A percentile compares a stretch with the other conserved stretches of the same genome.
These are phyloP conservation scores for Smutsia gigantea DNA, from an alignment of 2,797 vertebrate species.

Conservation along the genomic window DNA sequence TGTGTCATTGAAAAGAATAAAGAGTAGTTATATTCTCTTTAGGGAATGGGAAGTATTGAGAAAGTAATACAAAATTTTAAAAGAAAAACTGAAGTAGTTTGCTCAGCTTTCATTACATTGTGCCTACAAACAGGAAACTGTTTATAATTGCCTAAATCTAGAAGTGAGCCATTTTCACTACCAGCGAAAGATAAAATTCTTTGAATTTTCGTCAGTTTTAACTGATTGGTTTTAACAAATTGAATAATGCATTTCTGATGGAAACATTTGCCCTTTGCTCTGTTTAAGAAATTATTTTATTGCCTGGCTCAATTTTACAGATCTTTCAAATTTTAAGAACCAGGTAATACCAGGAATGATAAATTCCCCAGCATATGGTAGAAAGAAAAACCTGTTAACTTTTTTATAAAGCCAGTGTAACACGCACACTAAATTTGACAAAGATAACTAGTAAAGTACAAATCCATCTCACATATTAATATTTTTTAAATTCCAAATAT, in stretches of 20 bases:
- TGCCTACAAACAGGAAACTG: neutral
- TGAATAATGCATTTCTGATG: neutral
- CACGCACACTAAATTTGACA: neutral
- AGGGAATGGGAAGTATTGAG: neutral
- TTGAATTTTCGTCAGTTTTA: constrained; percentile 25
- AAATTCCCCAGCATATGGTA: neutral
- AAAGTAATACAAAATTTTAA: neutral
- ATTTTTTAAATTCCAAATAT: constrained; percentile 11
- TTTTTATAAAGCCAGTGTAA: neutral
- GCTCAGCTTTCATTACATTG: constrained; percentile 45
- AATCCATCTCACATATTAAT: neutral
- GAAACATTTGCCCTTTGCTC: neutral
- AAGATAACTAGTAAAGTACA: constrained; percentile 4
- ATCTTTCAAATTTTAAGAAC: neutral
- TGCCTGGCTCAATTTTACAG: neutral
- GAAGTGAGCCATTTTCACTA: constrained; percentile 28
- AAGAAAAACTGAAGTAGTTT: constrained; percentile 32
- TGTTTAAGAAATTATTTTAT: neutral
- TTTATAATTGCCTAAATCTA: constrained; percentile 18
- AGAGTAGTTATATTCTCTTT: neutral
- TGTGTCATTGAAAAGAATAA: constrained; percentile 5
- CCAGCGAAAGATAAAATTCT: neutral
- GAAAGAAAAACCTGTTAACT: neutral
- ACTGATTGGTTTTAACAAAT: constrained; percentile 5
- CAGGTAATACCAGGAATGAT: neutral